These are phyloP conservation scores for Irena cyanogastra DNA, from an alignment of 2,113 vertebrate genomes.

Conservation along the genomic window DNA sequence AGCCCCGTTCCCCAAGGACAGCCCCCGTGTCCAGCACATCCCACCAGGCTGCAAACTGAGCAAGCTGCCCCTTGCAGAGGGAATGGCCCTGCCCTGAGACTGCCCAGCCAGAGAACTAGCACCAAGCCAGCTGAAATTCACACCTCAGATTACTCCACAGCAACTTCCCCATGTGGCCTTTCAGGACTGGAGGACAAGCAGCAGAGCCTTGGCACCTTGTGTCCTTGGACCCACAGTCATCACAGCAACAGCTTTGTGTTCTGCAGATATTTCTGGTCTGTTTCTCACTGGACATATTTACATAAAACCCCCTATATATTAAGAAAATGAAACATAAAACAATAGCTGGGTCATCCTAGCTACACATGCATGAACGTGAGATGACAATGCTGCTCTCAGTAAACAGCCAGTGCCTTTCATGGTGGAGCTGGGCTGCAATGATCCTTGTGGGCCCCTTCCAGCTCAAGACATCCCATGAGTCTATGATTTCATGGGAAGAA, in stretches of 20 bases:
- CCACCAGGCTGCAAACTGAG: fast-evolving
- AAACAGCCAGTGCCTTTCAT: not conserved
- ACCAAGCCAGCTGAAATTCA: not conserved
- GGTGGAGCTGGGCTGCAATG: not conserved
- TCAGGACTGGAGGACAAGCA: not conserved
- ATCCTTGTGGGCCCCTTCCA: not conserved
- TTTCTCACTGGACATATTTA: not conserved
- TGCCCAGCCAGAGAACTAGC: not conserved
- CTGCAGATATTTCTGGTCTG: not conserved
- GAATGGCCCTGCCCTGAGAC: not conserved
- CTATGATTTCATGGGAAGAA: fast-evolving
- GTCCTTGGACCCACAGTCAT: not conserved
- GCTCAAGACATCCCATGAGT: not conserved
- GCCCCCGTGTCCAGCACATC: not conserved
- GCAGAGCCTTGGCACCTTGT: not conserved
- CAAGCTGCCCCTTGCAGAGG: not conserved
- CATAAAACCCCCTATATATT: not conserved
- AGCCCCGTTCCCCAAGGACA: fast-evolving
- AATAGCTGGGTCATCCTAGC: not conserved
- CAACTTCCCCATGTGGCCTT: fast-evolving
- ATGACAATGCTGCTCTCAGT: not conserved
- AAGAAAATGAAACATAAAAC: not conserved
- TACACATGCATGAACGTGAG: fast-evolving
- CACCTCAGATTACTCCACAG: not conserved
- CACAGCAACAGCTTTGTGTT: fast-evolving